phyloP scores from a whole-genome alignment of 2,113 vertebrate genomes.

The Hippocampus mohnikei region DNA sequence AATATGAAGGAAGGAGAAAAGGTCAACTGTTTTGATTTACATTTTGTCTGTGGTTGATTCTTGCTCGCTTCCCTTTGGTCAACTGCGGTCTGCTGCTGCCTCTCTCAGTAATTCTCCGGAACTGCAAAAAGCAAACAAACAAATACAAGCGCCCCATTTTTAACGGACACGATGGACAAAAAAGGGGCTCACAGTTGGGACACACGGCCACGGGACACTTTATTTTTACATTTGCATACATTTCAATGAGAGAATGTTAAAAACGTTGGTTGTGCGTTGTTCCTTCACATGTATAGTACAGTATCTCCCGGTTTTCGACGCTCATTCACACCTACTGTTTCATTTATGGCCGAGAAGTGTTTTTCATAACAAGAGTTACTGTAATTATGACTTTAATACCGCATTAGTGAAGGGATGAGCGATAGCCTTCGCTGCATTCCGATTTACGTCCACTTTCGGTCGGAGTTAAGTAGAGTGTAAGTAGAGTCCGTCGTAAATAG shows the following conservation, averaged over 20 bases:
- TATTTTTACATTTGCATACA: not conserved
- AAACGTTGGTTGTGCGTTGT: too few relatives aligned
- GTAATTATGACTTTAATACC: too few relatives aligned
- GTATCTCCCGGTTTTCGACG: too few relatives aligned
- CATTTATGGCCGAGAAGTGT: too few relatives aligned
- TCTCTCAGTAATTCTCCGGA: slow-evolving; percentile 28
- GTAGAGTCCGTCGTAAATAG: too few relatives aligned
- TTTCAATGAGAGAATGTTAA: not conserved
- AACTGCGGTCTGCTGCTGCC: slow-evolving; percentile 21
- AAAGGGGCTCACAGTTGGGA: not conserved
- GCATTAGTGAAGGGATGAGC: too few relatives aligned
- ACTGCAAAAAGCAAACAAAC: not conserved
- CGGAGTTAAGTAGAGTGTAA: too few relatives aligned
- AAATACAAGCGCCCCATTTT: not conserved
- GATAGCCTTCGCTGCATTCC: too few relatives aligned
- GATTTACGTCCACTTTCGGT: too few relatives aligned
- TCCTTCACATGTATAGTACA: too few relatives aligned
- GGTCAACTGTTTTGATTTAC: slow-evolving; percentile 25
- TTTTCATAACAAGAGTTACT: too few relatives aligned
- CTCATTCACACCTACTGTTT: too few relatives aligned
- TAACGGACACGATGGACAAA: not conserved
- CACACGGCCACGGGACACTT: not conserved
- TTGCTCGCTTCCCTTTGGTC: not conserved
- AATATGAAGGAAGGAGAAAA: slow-evolving; percentile 8
- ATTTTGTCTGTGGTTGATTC: not conserved